phyloP scores from a whole-genome alignment of 1,140 invertebrate genomes.

The Aphelenchoides fujianensis region DNA sequence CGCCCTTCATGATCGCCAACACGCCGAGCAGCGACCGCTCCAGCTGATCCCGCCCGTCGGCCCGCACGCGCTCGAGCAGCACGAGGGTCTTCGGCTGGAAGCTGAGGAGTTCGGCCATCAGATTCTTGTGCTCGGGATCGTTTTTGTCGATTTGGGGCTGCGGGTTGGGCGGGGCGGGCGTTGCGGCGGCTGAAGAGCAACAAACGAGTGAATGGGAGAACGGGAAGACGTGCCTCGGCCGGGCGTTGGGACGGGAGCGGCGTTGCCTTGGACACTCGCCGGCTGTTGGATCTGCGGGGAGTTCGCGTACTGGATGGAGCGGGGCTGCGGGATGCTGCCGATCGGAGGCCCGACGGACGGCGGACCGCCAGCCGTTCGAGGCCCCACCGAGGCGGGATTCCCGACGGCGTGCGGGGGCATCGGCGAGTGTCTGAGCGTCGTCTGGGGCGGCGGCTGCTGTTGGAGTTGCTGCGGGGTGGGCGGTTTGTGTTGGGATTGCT shows the following conservation, averaged over 20 bases:
- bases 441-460: no score
- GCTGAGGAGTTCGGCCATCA: background rate
- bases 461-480: no score
- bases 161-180: background rate
- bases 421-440: no score
- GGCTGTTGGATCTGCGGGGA: constrained; percentile 5
- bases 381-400: no score
- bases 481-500: no score
- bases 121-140: constrained; percentile 10
- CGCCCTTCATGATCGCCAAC: constrained; percentile 15
- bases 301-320: background rate
- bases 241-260: background rate
- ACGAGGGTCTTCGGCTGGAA: background rate
- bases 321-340: constrained; percentile 5
- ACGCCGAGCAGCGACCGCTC: constrained; percentile 6
- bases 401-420: no score
- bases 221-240: background rate
- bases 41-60: background rate
- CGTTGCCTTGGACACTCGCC: background rate
- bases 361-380: background rate
- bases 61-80: constrained; percentile 1
- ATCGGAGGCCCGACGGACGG: constrained; percentile 1
- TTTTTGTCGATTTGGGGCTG: constrained; percentile 5
- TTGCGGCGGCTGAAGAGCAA: background rate
- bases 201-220: background rate